Evolutionary conservation across 1,140 invertebrate species (phyloP), one percentile per base, ranked within the genome.

Genomic region (Drosophila arawakana): DNA sequence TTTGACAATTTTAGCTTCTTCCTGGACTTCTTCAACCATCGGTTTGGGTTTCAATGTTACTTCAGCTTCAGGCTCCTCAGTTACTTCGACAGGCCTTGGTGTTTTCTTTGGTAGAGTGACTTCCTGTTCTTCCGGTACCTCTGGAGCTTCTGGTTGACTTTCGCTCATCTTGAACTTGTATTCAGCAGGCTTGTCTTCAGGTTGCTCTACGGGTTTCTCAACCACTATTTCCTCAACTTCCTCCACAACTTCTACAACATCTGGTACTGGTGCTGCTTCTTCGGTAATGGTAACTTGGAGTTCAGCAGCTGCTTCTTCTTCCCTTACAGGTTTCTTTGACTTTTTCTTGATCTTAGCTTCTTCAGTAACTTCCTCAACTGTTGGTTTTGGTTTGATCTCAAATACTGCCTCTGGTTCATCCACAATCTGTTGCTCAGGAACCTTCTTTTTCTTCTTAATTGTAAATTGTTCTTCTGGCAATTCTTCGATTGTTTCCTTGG

Each of bases 321-420:
- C 46, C 18, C 37, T 46, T 0, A 62, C 57, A 3, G 76, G 74
- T 30, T 86, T 90, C 44, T 82, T 88, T 3, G 80, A 1, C 61
- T 91, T 90, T 49, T 89, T 91, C 15, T 68, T 91, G 1, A 91
- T 80, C n/a, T 76, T 89, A n/a, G 81, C 75, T 50, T 93, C 92
- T 72, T 93, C 92, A 3, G 80, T 62, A 13, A 80, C 80, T 73
- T 91, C 86, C 75, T 92, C 76, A 10, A 89, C 78, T 21, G 73
- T 61, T 58, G 89, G 81, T 67, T 89, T 81, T 2, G 78, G 55
- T 35, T 78, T 90, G 13, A 91, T 62, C 58, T 85, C 74, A 30
- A 92, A 80, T 73, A 90, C 82, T 7, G 78, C 86, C 61, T 91
- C 91, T 9, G 81, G 88, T n/a, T 91, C 79, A 75, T 92, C 91